phyloP scores from a whole-genome alignment of 2,888 invertebrate genomes.

The Ochropacha duplaris region DNA sequence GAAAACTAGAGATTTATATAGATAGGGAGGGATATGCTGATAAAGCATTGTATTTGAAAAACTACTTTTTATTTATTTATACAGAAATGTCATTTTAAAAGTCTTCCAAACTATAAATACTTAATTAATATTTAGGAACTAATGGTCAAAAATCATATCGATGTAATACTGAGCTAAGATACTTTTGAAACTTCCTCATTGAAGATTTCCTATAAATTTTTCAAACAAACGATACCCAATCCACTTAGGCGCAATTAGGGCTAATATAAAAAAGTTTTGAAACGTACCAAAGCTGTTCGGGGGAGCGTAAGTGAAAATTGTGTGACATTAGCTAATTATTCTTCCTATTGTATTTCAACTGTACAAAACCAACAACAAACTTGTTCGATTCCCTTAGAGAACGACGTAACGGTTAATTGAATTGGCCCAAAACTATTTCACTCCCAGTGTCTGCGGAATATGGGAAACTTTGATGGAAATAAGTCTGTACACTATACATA shows the following conservation, averaged over 20 bases:
- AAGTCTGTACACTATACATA: slow-evolving; percentile 17
- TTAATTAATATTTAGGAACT: too few species aligned
- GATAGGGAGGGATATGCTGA: slow-evolving; percentile 9
- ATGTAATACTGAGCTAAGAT: too few species aligned
- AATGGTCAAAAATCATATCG: too few species aligned
- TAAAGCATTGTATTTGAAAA: slow-evolving; percentile 8
- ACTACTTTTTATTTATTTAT: slow-evolving; percentile 12
- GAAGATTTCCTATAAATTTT: too few species aligned
- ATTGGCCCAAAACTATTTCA: slow-evolving; percentile 35
- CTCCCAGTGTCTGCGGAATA: slow-evolving; percentile 23
- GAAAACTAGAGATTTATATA: slow-evolving; percentile 16
- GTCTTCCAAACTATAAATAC: too few species aligned
- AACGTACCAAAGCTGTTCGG: neutral
- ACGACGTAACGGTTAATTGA: slow-evolving; percentile 35
- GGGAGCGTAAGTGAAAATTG: neutral
- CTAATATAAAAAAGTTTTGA: neutral
- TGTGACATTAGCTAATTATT: neutral
- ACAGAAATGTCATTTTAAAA: too few species aligned
- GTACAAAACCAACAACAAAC: slow-evolving; percentile 25
- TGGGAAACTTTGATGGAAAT: slow-evolving; percentile 22
- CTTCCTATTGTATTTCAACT: neutral
- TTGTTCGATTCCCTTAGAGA: slow-evolving; percentile 28
- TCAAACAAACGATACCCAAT: too few species aligned
- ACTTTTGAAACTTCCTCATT: too few species aligned
- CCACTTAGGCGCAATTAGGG: too few species aligned